Evolutionary conservation across 2,888 invertebrate species (phyloP), one percentile per base, ranked within the genome.

Genomic region (Caenorhabditis japonica): DNA sequence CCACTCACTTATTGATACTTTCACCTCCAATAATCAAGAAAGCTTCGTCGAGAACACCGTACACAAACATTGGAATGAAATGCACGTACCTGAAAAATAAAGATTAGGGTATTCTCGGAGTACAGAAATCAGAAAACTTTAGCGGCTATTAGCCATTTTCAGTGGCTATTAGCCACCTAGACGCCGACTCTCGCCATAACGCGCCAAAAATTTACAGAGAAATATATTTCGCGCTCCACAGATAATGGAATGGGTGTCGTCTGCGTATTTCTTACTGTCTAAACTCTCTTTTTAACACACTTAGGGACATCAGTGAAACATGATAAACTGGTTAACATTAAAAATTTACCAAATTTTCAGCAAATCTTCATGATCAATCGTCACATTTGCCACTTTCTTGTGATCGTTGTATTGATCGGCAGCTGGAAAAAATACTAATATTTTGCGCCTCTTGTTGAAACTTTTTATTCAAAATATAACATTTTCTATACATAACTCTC

Each of bases 381-480:
- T 55, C 12, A 47, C 56, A 13, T 66, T 44, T 2, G 44, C 53
- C 38, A 73, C 60, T 34, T 73, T 52, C 38, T 73, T 73, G 46
- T 73, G 73, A 25, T 66, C 66, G n/a, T 73, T 73, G 56, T 73
- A 73, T 38, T 73, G 73, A 44, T 73, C 73, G 41, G 73, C 66
- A 33, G 73, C 72, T 72, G 41, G 17, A 51, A 56, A 15, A 4
- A n/a, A 15, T 27, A 38, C 19, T 56, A 44, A n/a, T 58, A 17
- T 47, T 30, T 8, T 12, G 21, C n/a, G n/a, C n/a, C n/a, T n/a
- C n/a, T n/a, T n/a, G n/a, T n/a, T n/a, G n/a, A n/a, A n/a, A n/a
- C n/a, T n/a, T n/a, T n/a, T n/a, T n/a, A n/a, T n/a, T n/a, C n/a
- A n/a, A n/a, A n/a, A n/a, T n/a, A n/a, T n/a, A n/a, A n/a, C n/a